Base-by-base conservation (phyloP, 1,140 invertebrate species). In the Latrodectus geometricus region DNA sequence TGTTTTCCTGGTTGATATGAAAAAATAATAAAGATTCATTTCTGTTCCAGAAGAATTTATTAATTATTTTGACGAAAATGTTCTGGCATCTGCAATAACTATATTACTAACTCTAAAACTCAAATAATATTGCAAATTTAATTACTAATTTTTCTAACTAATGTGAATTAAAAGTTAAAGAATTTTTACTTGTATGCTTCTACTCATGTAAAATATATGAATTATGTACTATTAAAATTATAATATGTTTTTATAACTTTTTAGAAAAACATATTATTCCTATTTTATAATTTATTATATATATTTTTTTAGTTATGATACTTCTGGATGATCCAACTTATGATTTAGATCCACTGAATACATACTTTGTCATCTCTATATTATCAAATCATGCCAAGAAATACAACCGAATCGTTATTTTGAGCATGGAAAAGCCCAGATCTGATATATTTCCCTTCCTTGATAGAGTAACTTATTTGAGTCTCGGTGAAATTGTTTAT, bases 371-470 rank as follows among this genome's bases (percentile, higher is more conserved):
- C 5, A 94, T 98, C 23, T 98, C 97, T 0, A 98, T 97, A 91
- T 91, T 98, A 11, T 97, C 96, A 70, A 97, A 97, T 89, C 96
- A 97, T 56, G 96, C 96, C 4, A 97, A 97, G 88, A 97, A 97
- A 90, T 95, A 96, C 87, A 95, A 96, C 9, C 95, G 96, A 17
- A 96, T 96, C 9, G 95, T 98, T 8, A 92, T 98, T 23, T 90
- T 98, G 0, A 97, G 96, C 0, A 96, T 97, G 94, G 96, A 98
- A 89, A 97, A 97, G 89, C 97, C 97, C 48, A 92, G 96, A 82
- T 97, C 96, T 61, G 97, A 98, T 90, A 96, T 98, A 0, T 95
- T 98, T 89, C 96, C 97, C 0, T 97, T 98, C 89, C 92, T 98
- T 76, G 96, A 97, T 90, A 89, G 91, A 66, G 96, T 96, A 0